Conservation (phyloP, 2,797 vertebrate species). For the Coregonus ussuriensis region DNA sequence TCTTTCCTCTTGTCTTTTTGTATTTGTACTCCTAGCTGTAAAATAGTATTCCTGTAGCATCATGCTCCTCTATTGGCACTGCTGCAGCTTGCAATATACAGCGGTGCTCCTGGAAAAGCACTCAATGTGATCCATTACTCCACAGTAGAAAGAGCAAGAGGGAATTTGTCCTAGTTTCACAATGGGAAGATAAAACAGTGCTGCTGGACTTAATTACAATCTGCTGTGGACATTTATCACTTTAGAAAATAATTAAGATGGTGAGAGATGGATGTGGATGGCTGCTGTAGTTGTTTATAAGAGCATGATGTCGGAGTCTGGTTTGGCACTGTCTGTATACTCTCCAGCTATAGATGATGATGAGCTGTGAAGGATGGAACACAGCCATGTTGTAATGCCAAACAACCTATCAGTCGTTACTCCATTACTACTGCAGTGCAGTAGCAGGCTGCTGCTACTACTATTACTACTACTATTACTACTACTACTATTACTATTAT, state of each 20-base stretch:
- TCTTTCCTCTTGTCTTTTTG: not conserved
- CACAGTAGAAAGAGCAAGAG: not conserved
- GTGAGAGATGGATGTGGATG: not conserved
- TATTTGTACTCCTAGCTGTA: not conserved
- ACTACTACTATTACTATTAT: accelerated
- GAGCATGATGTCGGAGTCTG: not conserved
- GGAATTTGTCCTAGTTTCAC: not conserved
- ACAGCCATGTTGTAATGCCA: not conserved
- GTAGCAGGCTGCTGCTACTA: not conserved
- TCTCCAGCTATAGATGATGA: not conserved
- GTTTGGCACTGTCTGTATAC: not conserved
- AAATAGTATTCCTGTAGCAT: not conserved
- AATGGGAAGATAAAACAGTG: not conserved
- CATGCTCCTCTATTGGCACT: not conserved
- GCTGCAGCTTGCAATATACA: not conserved
- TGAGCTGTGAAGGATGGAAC: not conserved
- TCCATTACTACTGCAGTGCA: slow-evolving; percentile 4
- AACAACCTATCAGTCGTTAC: not conserved
- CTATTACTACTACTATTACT: too few relatives aligned
- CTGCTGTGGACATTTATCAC: slow-evolving; percentile 2
- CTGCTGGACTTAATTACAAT: not conserved
- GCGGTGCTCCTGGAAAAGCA: not conserved
- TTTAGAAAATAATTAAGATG: not conserved
- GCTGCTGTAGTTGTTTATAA: not conserved
- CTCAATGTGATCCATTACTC: not conserved